phyloP scores from a whole-genome alignment of 2,888 invertebrate genomes.

The Microplitis deprimator region DNA sequence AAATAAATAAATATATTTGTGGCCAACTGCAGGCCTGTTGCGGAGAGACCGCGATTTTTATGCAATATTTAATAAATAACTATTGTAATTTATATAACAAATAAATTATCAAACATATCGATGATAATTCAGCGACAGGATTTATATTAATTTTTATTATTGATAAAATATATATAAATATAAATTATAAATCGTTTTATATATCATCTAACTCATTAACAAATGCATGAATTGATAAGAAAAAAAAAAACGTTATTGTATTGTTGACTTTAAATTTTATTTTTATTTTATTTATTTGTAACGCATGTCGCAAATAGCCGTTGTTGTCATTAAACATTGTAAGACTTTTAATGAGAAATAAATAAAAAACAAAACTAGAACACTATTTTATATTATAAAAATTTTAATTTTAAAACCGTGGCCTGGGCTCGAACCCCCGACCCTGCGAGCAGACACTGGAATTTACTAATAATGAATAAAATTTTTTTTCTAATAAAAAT shows the following conservation, averaged over 20 bases:
- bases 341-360: constrained; percentile 3
- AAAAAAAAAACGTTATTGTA: background rate
- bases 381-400: background rate
- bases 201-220: background rate
- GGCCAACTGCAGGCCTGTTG: background rate
- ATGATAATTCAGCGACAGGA: background rate
- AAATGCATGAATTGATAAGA: background rate
- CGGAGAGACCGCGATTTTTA: background rate
- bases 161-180: background rate
- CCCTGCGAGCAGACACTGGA: no score
- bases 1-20: background rate
- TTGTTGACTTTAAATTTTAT: background rate
- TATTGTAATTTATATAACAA: background rate
- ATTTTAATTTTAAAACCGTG: no score
- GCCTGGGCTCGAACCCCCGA: no score
- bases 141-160: constrained; percentile 5
- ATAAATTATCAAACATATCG: constrained; percentile 1
- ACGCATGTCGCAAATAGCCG: background rate
- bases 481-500: no score
- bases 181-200: background rate
- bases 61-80: background rate
- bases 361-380: background rate
- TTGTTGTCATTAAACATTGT: background rate
- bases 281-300: background rate
- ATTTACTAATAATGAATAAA: no score